Evolutionary conservation across 2,797 vertebrate genomes (phyloP).

Genomic region (Xiphorhynchus erythropygius): DNA sequence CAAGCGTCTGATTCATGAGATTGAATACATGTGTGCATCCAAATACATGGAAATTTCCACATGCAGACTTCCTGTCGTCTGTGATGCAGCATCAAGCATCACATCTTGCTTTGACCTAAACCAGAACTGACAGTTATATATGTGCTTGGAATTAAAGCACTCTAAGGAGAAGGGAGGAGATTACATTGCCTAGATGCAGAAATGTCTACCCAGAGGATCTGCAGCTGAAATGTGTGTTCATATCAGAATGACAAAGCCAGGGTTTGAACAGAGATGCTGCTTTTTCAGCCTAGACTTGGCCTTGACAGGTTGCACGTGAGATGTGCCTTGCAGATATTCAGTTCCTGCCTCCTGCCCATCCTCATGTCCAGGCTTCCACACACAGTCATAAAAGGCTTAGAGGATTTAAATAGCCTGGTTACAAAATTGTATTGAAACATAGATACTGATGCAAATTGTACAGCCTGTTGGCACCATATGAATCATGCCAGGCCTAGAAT

Average conservation of each 20-base stretch:
- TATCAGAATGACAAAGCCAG: neutral
- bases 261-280: neutral
- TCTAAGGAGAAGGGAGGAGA: neutral
- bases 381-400: neutral
- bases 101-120: fast-evolving
- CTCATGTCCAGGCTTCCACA: neutral
- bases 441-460: slow-evolving; percentile 30
- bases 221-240: neutral
- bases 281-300: neutral
- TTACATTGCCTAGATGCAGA: neutral
- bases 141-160: neutral
- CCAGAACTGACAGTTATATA: neutral
- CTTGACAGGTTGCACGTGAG: neutral
- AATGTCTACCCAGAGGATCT: slow-evolving; percentile 1
- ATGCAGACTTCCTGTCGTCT: fast-evolving
- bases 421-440: slow-evolving; percentile 33
- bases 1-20: neutral
- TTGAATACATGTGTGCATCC: neutral
- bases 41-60: neutral
- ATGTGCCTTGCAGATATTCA: neutral
- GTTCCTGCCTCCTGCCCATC: neutral
- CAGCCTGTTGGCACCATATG: slow-evolving; percentile 25
- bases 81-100: neutral
- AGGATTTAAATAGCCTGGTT: slow-evolving; percentile 22
- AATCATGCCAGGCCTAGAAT: slow-evolving; percentile 24